Evolutionary conservation across 2,888 invertebrate genomes (phyloP).

Genomic region (Drosophila kanekoi): DNA sequence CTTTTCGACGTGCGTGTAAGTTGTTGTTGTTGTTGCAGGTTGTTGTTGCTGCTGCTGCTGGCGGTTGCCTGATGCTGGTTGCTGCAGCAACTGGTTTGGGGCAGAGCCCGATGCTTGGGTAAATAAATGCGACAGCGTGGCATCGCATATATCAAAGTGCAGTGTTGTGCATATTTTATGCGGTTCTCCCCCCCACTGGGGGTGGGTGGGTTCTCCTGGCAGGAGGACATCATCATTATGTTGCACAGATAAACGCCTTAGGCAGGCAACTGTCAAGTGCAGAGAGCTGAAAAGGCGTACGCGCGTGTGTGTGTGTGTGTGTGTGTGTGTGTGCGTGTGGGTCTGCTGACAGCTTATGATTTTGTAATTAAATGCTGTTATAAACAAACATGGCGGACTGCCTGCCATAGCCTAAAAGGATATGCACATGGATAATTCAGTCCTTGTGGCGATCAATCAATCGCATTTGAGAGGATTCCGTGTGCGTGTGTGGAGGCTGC

Average conservation of each 20-base stretch:
- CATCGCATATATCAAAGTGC: constrained; percentile 59
- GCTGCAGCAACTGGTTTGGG: background rate
- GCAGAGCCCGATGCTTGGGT: constrained; percentile 42
- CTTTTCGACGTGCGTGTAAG: constrained; percentile 24
- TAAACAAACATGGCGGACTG: constrained; percentile 55
- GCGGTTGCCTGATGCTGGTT: constrained; percentile 15
- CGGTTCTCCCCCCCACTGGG: constrained; percentile 21
- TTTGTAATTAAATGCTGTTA: constrained; percentile 75
- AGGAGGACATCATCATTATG: constrained; percentile 66
- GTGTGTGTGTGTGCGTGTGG: constrained; percentile 18
- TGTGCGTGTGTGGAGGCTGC: background rate
- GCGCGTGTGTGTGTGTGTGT: constrained; percentile 17
- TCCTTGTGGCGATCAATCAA: constrained; percentile 70
- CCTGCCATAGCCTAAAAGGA: constrained; percentile 11
- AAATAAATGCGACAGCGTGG: constrained; percentile 76
- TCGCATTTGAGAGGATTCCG: constrained; percentile 24
- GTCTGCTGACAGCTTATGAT: constrained; percentile 74
- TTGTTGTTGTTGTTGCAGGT: constrained; percentile 9
- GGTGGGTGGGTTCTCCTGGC: constrained; percentile 1
- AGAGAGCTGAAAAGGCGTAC: constrained; percentile 60
- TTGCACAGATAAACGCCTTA: constrained; percentile 77
- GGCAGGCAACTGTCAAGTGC: constrained; percentile 70
- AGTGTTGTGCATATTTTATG: constrained; percentile 75
- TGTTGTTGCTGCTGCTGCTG: constrained; percentile 5
- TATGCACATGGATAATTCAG: constrained; percentile 23